Conservation (phyloP, 2,888 invertebrate species). For the Tetrapedia diversipes region DNA sequence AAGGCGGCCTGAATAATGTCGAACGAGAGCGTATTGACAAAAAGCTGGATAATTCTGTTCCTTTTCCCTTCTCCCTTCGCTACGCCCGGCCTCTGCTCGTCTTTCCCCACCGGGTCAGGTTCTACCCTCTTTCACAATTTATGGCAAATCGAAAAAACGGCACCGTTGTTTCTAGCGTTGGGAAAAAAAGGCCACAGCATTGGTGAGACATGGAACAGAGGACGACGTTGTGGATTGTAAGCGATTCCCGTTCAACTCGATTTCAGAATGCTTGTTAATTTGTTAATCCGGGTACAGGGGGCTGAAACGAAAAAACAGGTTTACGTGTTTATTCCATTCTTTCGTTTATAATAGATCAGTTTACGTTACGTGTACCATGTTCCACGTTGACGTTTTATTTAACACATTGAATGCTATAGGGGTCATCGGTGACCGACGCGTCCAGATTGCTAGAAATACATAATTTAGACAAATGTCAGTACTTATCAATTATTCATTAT, state of each 20-base stretch:
- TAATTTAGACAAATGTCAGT: no score
- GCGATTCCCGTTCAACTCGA: not conserved
- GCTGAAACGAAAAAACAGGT: not conserved
- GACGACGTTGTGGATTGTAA: constrained; percentile 12
- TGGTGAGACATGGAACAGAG: no score
- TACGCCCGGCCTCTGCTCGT: not conserved
- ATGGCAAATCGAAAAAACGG: constrained; percentile 33
- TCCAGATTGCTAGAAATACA: no score
- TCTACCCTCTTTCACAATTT: constrained; percentile 20
- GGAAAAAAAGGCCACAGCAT: not conserved
- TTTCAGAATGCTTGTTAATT: constrained; percentile 11
- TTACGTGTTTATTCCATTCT: no score
- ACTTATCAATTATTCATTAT: no score
- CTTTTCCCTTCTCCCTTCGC: not conserved
- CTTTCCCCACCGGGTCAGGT: not conserved
- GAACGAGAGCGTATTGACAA: constrained; percentile 37
- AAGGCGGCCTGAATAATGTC: constrained; percentile 27
- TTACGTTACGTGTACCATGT: no score
- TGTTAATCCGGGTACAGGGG: constrained; percentile 4
- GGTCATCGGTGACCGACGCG: no score
- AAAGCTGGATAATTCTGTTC: constrained; percentile 47
- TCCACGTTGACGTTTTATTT: constrained; percentile 15
- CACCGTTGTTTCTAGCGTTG: constrained; percentile 10
- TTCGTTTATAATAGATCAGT: not conserved
- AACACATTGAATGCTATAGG: no score